phyloP scores from a whole-genome alignment of 1,140 invertebrate species.

The Caenorhabditis brenneri region DNA sequence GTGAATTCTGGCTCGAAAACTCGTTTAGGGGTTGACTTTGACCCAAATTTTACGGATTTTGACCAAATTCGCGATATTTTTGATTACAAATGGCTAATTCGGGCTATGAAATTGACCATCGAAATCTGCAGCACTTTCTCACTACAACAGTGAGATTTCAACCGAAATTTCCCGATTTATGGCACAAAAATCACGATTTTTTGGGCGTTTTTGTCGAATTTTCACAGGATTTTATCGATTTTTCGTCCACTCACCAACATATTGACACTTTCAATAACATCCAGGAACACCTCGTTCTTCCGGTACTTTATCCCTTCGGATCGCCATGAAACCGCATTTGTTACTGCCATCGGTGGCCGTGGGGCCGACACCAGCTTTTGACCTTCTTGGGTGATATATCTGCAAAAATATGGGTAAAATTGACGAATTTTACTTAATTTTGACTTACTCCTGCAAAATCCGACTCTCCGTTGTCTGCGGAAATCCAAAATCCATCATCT shows the following conservation, averaged over 20 bases:
- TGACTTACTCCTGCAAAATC: slow-evolving; percentile 85
- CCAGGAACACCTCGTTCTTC: slow-evolving; percentile 99
- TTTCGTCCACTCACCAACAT: slow-evolving; percentile 96
- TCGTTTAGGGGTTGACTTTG: too few relatives aligned
- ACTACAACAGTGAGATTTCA: too few relatives aligned
- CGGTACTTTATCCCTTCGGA: slow-evolving; percentile 98
- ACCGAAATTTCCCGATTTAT: too few relatives aligned
- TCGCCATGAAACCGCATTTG: slow-evolving; percentile 98
- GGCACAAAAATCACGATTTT: too few relatives aligned
- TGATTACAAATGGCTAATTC: too few relatives aligned
- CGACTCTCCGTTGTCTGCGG: slow-evolving; percentile 99
- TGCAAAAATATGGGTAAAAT: neutral
- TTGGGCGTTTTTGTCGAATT: too few relatives aligned
- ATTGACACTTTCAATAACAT: slow-evolving; percentile 99
- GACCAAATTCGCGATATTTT: too few relatives aligned
- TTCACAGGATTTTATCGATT: too few relatives aligned
- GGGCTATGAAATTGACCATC: too few relatives aligned
- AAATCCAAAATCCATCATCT: slow-evolving; percentile 97
- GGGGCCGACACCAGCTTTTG: slow-evolving; percentile 93
- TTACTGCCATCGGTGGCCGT: slow-evolving; percentile 94
- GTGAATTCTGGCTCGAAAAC: too few relatives aligned
- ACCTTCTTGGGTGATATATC: slow-evolving; percentile 93
- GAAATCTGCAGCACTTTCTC: too few relatives aligned
- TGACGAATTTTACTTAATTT: neutral
- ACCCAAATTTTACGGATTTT: too few relatives aligned